phyloP scores from a whole-genome alignment of 2,797 vertebrate species.

The Pantherophis alleghaniensis region DNA sequence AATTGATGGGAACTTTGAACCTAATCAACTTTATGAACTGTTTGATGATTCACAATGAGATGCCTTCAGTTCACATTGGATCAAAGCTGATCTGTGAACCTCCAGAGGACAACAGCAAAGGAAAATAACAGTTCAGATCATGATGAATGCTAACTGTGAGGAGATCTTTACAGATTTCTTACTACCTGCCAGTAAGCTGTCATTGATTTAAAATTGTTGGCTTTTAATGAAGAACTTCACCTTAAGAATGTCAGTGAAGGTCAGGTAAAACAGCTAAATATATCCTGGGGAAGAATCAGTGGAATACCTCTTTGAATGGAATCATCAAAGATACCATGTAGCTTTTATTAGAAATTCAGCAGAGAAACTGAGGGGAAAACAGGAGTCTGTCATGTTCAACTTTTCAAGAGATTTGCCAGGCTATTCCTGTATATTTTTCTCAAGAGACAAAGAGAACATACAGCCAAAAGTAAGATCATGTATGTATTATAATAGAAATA shows the following conservation, averaged over 20 bases:
- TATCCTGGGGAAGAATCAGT: constrained; percentile 47
- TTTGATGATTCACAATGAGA: neutral
- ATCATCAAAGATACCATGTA: constrained; percentile 21
- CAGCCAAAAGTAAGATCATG: constrained; percentile 31
- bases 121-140: neutral
- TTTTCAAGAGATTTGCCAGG: constrained; percentile 30
- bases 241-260: constrained; percentile 36
- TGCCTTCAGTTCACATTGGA: neutral
- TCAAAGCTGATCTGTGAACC: neutral
- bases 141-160: neutral
- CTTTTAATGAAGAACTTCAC: constrained; percentile 47
- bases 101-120: neutral
- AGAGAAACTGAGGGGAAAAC: neutral
- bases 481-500: neutral
- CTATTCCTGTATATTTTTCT: neutral
- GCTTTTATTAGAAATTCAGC: constrained; percentile 20
- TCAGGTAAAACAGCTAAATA: constrained; percentile 50
- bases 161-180: neutral
- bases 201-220: constrained; percentile 44
- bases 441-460: constrained; percentile 15
- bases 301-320: constrained; percentile 20
- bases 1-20: neutral
- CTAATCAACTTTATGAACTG: neutral
- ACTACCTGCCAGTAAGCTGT: neutral
- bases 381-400: constrained; percentile 33